Percentiles rank a stretch among this genome's conserved stretches.
These are phyloP conservation scores for Styela clava DNA, from an alignment of 23 tunicate species.

Conservation along the genomic window DNA sequence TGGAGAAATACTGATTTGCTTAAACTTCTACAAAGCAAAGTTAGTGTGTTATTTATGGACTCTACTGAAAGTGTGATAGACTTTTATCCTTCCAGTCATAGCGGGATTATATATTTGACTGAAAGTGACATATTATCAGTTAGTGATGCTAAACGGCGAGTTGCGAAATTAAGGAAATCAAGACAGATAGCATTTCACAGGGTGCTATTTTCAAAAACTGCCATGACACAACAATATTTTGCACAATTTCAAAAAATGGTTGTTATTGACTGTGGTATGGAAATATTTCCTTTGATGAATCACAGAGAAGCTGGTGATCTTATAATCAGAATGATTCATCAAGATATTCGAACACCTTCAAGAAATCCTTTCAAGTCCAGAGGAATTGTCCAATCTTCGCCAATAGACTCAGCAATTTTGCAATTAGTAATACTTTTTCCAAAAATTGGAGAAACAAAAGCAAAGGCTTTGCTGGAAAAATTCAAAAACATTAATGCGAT, in stretches of 20 bases:
- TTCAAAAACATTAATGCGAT: constrained; percentile 25
- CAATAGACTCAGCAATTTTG: constrained; percentile 23
- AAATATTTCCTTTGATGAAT: constrained; percentile 21
- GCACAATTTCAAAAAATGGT: constrained; percentile 30
- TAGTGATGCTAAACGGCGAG: constrained; percentile 12
- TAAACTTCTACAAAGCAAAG: constrained; percentile 15
- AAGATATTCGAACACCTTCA: constrained; percentile 35
- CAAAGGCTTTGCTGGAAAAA: constrained; percentile 32
- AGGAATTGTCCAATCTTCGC: not conserved
- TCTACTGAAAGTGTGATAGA: constrained; percentile 31
- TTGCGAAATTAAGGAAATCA: constrained; percentile 43
- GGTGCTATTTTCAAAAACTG: constrained; percentile 38
- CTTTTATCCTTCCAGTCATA: constrained; percentile 46
- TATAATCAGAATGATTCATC: constrained; percentile 30
- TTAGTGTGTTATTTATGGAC: constrained; percentile 23
- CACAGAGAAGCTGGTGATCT: constrained; percentile 30
- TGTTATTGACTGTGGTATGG: constrained; percentile 41
- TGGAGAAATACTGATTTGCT: constrained; percentile 33
- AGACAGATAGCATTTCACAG: constrained; percentile 1
- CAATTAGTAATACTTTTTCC: constrained; percentile 27
- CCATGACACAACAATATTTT: constrained; percentile 28
- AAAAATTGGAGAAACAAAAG: constrained; percentile 40
- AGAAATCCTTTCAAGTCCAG: constrained; percentile 7
- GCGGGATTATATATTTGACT: constrained; percentile 32
- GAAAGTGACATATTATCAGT: constrained; percentile 44